Conservation (phyloP, 2,113 vertebrate genomes). For the Rhinoderma darwinii region DNA sequence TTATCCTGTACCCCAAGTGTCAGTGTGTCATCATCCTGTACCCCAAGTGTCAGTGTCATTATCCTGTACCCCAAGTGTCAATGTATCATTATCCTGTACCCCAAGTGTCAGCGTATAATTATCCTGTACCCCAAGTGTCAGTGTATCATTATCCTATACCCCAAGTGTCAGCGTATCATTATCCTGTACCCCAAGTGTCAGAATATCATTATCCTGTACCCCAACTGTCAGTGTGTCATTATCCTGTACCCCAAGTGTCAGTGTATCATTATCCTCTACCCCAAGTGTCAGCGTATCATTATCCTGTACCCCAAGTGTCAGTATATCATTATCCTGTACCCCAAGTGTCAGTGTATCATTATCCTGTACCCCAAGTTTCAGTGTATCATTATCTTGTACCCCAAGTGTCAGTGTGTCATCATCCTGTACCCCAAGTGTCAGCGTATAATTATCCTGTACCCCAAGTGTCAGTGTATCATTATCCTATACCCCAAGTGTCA, state of each 20-base stretch:
- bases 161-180: too few relatives aligned
- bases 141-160: too few relatives aligned
- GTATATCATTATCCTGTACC: neutral
- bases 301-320: neutral
- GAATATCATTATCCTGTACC: too few relatives aligned
- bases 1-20: neutral
- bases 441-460: neutral
- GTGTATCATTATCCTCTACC: neutral
- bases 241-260: neutral
- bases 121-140: neutral
- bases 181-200: too few relatives aligned
- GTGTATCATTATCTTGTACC: too few relatives aligned
- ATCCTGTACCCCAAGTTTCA: too few relatives aligned
- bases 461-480: neutral
- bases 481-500: neutral
- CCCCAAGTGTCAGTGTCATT: neutral
- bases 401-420: too few relatives aligned
- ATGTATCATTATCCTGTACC: neutral
- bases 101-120: neutral
- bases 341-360: neutral
- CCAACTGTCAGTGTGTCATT: neutral
- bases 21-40: neutral
- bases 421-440: neutral
- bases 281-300: neutral
- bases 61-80: neutral